Evolutionary conservation across 1,140 invertebrate genomes (phyloP), one percentile per base, ranked within the genome.

Genomic region (Amphibalanus amphitrite): DNA sequence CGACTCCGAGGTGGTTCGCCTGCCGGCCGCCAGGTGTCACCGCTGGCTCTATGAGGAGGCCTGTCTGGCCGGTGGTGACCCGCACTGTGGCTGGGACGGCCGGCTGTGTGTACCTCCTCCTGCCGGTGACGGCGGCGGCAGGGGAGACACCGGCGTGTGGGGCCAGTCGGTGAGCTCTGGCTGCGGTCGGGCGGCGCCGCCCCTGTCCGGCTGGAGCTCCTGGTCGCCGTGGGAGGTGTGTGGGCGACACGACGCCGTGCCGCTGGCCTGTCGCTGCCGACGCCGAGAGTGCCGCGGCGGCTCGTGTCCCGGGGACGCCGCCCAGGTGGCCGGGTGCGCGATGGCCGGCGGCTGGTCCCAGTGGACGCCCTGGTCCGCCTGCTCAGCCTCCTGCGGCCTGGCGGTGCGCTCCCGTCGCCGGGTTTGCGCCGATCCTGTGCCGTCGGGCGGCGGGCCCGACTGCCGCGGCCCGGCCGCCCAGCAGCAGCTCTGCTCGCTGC

Each of bases 41-140:
- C 38, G 38, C 6, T 17, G 6, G 38, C 6, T 17, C 6, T 6
- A 6, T 6, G 38, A 6, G 38, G 38, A 6, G 38, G 84, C 87
- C 1, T 97, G 94, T 79, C 76, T 93, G 28, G 88, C 88, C 76
- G 88, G 92, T 0, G 89, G 89, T 81, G 94, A 97, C 80, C 94
- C 94, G 0, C 93, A 96, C 78, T 97, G 94, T 80, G 94, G 92
- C 0, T 97, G 93, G 93, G 88, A 95, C 79, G 87, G 89, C 71
- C 81, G 85, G 4, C 79, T 84, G 6, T 38, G 38, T 17, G 17
- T 17, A 38, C 38, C 17, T 6, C 38, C 6, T 6, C 38, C n/a
- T n/a, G n/a, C n/a, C n/a, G n/a, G n/a, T n/a, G n/a, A n/a, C n/a
- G n/a, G n/a, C n/a, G n/a, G n/a, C n/a, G n/a, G n/a, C n/a, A n/a